phyloP scores from a whole-genome alignment of 2,113 vertebrate species.

The Oreotrochilus melanogaster region DNA sequence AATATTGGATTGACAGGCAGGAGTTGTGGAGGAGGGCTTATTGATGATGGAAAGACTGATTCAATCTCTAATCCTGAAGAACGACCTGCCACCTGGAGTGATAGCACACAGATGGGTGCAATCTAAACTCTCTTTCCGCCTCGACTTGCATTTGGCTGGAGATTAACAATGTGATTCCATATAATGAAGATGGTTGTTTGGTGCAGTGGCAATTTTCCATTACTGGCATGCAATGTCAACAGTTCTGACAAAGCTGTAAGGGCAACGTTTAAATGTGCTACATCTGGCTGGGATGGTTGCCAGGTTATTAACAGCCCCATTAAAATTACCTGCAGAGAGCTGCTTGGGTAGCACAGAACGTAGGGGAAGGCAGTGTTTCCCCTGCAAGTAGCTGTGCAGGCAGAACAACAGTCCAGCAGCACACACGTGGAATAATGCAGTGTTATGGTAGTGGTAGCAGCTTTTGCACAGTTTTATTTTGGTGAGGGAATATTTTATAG shows the following conservation, averaged over 20 bases:
- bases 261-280: conserved; percentile 62
- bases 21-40: conserved; percentile 67
- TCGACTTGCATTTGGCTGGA: conserved; percentile 72
- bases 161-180: conserved; percentile 75
- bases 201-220: conserved; percentile 74
- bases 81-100: conserved; percentile 78
- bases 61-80: conserved; percentile 80
- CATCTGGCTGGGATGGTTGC: conserved; percentile 71
- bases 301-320: conserved; percentile 73
- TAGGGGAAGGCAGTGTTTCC: background rate
- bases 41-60: conserved; percentile 77
- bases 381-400: background rate
- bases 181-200: conserved; percentile 75
- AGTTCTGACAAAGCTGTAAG: conserved; percentile 70
- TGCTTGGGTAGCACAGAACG: conserved; percentile 2
- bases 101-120: conserved; percentile 76
- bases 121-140: conserved; percentile 67
- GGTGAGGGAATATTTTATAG: background rate
- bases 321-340: conserved; percentile 70
- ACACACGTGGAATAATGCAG: background rate
- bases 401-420: background rate
- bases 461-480: background rate
- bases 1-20: conserved; percentile 75
- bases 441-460: background rate
- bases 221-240: conserved; percentile 67